Evolutionary conservation across 2,113 vertebrate genomes (phyloP), one percentile per base, ranked within the genome.

Genomic region (Catharus bicknelli): DNA sequence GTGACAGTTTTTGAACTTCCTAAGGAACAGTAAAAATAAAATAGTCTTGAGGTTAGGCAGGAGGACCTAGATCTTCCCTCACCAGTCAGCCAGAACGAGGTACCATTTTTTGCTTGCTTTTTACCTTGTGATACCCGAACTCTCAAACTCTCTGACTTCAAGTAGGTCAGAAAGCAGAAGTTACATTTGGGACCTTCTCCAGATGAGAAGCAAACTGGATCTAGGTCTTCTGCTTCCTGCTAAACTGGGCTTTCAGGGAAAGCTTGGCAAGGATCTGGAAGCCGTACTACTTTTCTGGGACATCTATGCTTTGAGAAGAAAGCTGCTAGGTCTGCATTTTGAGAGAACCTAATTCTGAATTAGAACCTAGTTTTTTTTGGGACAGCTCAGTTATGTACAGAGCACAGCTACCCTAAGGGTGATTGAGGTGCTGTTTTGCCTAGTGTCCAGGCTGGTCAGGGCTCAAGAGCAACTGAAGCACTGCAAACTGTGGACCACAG

Each of bases 21-120:
- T 77, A 3, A 79, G 70, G 85, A 87, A 63, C 13, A 43, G 29
- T 70, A 83, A 50, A 93, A 83, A 51, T 72, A 80, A 89, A 83
- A 58, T 54, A 53, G 54, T 67, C 30, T 55, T 62, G 26, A 78
- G 26, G 6, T 59, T 69, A 69, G 22, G 16, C 72, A 42, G 80
- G 42, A 69, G 32, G 47, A 81, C n/a, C 38, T 59, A 36, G 62
- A 32, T 75, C 32, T 82, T 91, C 12, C 43, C 9, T 79, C 11
- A 36, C 5, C 18, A 27, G 11, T 54, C 12, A 61, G 22, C 12
- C 32, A 67, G n/a, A 93, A 61, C 20, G 42, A 66, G 42, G 32
- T 43, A 23, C 0, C 2, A 12, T 79, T 76, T 82, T 67, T 74
- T 58, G 15, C 64, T 84, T 78, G 23, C 18, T 55, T 88, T 92